These are phyloP conservation scores for Brachionus plicatilis DNA, from an alignment of 1,140 invertebrate species.

Conservation along the genomic window DNA sequence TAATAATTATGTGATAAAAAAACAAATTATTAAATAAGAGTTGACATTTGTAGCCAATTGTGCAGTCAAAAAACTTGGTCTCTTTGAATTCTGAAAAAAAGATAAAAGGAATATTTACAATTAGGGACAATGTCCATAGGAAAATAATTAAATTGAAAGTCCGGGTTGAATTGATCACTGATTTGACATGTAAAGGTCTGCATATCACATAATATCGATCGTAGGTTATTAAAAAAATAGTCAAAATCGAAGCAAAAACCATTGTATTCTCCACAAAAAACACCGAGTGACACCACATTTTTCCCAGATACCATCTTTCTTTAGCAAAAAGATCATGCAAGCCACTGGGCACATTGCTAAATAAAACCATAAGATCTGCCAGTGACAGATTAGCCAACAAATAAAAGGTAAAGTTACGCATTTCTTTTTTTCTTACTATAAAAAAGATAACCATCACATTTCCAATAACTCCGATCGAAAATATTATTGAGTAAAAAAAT, in stretches of 20 bases:
- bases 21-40: not conserved
- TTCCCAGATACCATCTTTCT: constrained; percentile 38
- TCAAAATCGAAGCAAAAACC: constrained; percentile 22
- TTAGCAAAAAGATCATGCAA: constrained; percentile 36
- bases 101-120: constrained; percentile 7
- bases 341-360: constrained; percentile 30
- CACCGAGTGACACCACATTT: not conserved
- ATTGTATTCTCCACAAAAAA: constrained; percentile 15
- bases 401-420: constrained; percentile 88
- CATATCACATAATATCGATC: constrained; percentile 33
- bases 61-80: constrained; percentile 4
- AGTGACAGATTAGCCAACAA: constrained; percentile 62
- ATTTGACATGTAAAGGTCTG: not conserved
- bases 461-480: constrained; percentile 76
- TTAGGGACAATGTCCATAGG: not conserved
- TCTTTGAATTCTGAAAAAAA: not conserved
- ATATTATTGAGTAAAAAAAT: constrained; percentile 71
- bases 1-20: not conserved
- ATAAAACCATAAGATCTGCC: constrained; percentile 46
- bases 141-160: constrained; percentile 1
- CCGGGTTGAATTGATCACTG: not conserved
- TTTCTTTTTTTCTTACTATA: constrained; percentile 78
- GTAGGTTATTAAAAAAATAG: constrained; percentile 34
- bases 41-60: not conserved
- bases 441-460: constrained; percentile 85